Conservation (phyloP, 2,113 vertebrate species). For the Lophotis ruficrista region DNA sequence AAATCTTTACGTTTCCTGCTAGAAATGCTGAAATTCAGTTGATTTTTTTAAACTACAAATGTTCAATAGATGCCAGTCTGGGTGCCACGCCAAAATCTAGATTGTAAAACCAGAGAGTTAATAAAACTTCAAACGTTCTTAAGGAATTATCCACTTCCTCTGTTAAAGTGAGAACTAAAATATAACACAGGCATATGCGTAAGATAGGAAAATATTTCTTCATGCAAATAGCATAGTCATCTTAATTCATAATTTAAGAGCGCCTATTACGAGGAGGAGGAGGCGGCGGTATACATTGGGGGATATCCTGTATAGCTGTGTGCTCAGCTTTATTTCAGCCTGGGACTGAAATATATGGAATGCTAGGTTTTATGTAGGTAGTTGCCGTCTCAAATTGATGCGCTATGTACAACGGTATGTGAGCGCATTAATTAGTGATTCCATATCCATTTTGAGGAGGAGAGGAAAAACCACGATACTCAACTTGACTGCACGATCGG, state of each 20-base stretch:
- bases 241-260: constrained; percentile 47
- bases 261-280: background rate
- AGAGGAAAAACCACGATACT: background rate
- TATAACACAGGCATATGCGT: background rate
- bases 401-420: background rate
- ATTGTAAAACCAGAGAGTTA: background rate
- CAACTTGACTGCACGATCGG: background rate
- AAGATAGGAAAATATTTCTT: background rate
- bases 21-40: background rate
- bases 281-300: background rate
- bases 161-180: background rate
- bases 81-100: background rate
- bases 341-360: background rate
- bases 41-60: background rate
- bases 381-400: background rate
- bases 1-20: background rate
- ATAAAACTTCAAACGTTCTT: background rate
- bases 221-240: background rate
- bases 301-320: background rate
- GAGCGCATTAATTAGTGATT: background rate
- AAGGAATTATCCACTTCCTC: background rate
- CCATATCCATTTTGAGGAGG: background rate
- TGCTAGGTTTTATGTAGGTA: background rate
- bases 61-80: background rate
- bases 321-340: background rate